These are phyloP conservation scores for Epinotia ramella DNA, from an alignment of 2,888 invertebrate species.

Conservation along the genomic window DNA sequence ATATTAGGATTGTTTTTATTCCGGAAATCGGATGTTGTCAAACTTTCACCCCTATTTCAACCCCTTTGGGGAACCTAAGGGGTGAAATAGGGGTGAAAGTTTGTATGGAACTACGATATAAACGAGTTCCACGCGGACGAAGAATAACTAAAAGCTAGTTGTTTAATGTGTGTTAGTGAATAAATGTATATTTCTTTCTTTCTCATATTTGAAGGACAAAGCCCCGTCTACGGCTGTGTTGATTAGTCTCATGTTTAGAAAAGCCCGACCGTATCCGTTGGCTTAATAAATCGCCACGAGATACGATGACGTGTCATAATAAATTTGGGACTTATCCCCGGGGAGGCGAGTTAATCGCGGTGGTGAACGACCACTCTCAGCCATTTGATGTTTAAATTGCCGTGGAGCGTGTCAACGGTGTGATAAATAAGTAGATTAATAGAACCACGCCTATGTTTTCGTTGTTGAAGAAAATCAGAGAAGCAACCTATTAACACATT, in stretches of 20 bases:
- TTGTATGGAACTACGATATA: too few species aligned
- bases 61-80: too few species aligned
- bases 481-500: background rate
- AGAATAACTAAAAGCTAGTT: too few species aligned
- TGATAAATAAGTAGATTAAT: conserved; percentile 17
- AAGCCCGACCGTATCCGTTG: conserved; percentile 23
- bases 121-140: too few species aligned
- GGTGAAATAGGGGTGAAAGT: too few species aligned
- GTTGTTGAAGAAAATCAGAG: background rate
- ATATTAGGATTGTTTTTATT: too few species aligned
- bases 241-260: conserved; percentile 25
- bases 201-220: background rate
- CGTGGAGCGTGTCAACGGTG: conserved; percentile 16
- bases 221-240: background rate
- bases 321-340: conserved; percentile 42
- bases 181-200: too few species aligned
- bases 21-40: too few species aligned
- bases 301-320: conserved; percentile 44
- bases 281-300: conserved; percentile 43
- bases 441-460: conserved; percentile 16
- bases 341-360: conserved; percentile 32
- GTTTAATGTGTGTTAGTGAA: too few species aligned
- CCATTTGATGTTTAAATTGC: conserved; percentile 36
- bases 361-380: conserved; percentile 30
- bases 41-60: too few species aligned